These are phyloP conservation scores for Melanotaenia duboulayi DNA, from an alignment of 2,113 vertebrate genomes.

Conservation along the genomic window DNA sequence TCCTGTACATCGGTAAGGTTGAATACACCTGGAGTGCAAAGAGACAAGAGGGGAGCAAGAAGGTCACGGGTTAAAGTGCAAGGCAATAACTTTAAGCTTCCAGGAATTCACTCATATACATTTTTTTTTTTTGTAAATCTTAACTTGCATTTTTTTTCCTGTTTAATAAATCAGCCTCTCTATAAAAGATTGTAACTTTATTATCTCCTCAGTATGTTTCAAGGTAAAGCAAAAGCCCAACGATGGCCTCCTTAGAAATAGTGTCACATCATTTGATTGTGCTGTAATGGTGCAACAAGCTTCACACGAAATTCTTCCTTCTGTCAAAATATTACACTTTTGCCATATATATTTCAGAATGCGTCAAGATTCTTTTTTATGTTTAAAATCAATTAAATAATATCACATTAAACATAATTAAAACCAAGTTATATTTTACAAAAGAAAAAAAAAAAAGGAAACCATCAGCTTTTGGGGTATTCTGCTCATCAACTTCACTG, in stretches of 20 bases:
- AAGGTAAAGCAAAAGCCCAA: conserved; percentile 64
- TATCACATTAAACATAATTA: conserved; percentile 35
- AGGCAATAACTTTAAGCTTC: conserved; percentile 72
- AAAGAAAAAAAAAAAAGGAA: conserved; percentile 39
- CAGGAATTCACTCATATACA: conserved; percentile 71
- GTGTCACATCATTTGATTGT: conserved; percentile 75
- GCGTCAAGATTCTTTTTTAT: conserved; percentile 44
- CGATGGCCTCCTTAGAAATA: conserved; percentile 53
- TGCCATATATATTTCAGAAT: conserved; percentile 51
- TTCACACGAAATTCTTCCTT: conserved; percentile 57
- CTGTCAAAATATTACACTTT: conserved; percentile 66
- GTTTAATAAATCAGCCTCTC: conserved; percentile 73
- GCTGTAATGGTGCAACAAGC: conserved; percentile 77
- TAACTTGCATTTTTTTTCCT: conserved; percentile 63
- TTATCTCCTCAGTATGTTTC: conserved; percentile 62
- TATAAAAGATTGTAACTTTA: conserved; percentile 74
- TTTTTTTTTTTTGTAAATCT: conserved; percentile 58
- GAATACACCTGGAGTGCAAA: conserved; percentile 80
- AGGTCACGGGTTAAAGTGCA: conserved; percentile 82
- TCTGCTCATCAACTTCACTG: conserved; percentile 44
- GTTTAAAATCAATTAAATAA: conserved; percentile 55
- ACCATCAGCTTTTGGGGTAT: conserved; percentile 29
- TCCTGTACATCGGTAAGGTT: conserved; percentile 59
- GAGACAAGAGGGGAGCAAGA: conserved; percentile 70
- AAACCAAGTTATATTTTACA: conserved; percentile 46